Percentiles rank a stretch among this genome's conserved stretches.
phyloP scores from a whole-genome alignment of 2,888 invertebrate species.

The Carpatolechia fugitivella region DNA sequence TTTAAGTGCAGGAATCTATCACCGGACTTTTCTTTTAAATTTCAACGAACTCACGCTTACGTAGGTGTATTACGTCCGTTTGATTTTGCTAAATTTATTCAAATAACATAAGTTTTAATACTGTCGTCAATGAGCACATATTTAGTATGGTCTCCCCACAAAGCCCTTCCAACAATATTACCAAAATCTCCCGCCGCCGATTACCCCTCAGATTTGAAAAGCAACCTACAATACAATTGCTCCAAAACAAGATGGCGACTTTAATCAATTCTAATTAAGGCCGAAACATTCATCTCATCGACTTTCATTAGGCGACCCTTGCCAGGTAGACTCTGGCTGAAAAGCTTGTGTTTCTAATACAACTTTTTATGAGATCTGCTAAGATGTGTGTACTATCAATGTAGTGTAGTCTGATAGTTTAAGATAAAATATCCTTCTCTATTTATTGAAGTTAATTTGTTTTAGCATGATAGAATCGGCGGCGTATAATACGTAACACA shows the following conservation, averaged over 20 bases:
- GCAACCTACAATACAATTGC: conserved; percentile 23
- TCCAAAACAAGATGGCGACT: conserved; percentile 38
- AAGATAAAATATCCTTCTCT: too few relatives aligned
- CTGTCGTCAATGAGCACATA: neutral
- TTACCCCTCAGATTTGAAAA: conserved; percentile 26
- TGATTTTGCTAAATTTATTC: too few relatives aligned
- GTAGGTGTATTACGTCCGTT: too few relatives aligned
- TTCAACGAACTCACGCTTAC: neutral
- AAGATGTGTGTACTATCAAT: neutral
- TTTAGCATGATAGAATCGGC: too few relatives aligned
- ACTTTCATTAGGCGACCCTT: conserved; percentile 58
- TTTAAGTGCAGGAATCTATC: conserved; percentile 8
- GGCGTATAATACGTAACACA: too few relatives aligned
- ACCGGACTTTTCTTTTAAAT: neutral
- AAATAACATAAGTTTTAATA: neutral
- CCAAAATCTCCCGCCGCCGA: conserved; percentile 24
- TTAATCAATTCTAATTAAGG: conserved; percentile 60
- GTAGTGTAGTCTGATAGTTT: neutral
- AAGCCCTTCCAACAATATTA: conserved; percentile 12
- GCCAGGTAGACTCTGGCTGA: conserved; percentile 41
- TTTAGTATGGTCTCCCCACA: neutral
- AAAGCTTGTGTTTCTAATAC: conserved; percentile 39
- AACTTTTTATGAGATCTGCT: too few relatives aligned
- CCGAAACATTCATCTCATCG: conserved; percentile 59
- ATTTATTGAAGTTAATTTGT: neutral